A percentile compares a stretch with the other conserved stretches of the same genome.
These are phyloP conservation scores for Ceyx cyanopectus DNA, from an alignment of 2,113 vertebrate species.

Conservation along the genomic window DNA sequence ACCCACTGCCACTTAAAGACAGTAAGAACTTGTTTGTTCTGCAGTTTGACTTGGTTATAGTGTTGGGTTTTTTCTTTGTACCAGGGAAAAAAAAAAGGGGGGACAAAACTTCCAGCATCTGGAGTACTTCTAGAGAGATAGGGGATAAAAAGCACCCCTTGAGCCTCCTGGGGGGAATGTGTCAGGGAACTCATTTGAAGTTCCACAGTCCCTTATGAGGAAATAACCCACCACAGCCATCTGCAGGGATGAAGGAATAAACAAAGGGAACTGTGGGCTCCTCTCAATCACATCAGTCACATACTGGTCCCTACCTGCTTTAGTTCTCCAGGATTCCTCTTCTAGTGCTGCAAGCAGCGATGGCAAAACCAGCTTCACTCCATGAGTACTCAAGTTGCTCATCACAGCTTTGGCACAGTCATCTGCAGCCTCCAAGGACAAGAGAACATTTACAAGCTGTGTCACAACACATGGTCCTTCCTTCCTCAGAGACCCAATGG, in stretches of 20 bases:
- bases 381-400: conserved; percentile 97
- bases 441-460: conserved; percentile 56
- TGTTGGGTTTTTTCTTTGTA: background rate
- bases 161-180: background rate
- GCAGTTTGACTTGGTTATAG: no score
- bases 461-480: background rate
- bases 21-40: background rate
- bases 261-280: background rate
- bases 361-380: conserved; percentile 96
- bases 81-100: background rate
- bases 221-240: background rate
- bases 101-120: background rate
- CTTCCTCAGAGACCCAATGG: background rate
- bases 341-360: conserved; percentile 94
- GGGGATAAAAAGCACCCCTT: background rate
- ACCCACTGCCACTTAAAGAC: background rate
- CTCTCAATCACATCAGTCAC: background rate
- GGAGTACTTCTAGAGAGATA: background rate
- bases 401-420: conserved; percentile 99
- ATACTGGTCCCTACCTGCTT: conserved; percentile 85
- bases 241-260: background rate
- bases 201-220: background rate
- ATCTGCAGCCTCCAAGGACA: conserved; percentile 90
- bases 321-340: conserved; percentile 98
- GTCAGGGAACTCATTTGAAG: background rate